phyloP scores from a whole-genome alignment of 2,113 vertebrate species.

The Pardalotus punctatus region DNA sequence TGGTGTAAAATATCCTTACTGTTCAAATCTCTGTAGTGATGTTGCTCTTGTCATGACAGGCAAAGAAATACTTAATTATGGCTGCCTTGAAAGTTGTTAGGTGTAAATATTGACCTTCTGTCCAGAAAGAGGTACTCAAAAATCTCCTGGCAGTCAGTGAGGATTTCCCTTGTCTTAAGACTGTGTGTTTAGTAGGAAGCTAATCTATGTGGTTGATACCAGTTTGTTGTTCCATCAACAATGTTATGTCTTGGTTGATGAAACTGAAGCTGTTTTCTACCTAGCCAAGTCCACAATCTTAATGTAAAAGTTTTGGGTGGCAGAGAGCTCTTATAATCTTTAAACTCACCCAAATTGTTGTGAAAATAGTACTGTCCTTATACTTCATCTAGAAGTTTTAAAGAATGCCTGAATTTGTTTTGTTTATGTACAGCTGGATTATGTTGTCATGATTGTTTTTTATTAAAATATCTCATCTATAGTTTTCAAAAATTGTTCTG shows the following conservation, averaged over 20 bases:
- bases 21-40: background rate
- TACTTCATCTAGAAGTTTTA: background rate
- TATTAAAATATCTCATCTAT: background rate
- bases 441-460: background rate
- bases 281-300: background rate
- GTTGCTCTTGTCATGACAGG: background rate
- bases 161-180: background rate
- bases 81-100: background rate
- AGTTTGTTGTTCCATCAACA: background rate
- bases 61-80: background rate
- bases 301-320: background rate
- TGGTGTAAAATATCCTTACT: background rate
- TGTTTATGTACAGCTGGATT: background rate
- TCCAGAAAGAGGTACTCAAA: background rate
- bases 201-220: background rate
- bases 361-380: background rate
- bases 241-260: background rate
- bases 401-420: background rate
- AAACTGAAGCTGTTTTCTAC: background rate
- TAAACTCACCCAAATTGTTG: background rate
- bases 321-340: background rate
- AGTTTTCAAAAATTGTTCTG: background rate
- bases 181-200: background rate
- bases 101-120: background rate
- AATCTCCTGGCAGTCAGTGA: background rate